Evolutionary conservation across 2,797 vertebrate species (phyloP).

Genomic region (Pogonophryne albipinna): DNA sequence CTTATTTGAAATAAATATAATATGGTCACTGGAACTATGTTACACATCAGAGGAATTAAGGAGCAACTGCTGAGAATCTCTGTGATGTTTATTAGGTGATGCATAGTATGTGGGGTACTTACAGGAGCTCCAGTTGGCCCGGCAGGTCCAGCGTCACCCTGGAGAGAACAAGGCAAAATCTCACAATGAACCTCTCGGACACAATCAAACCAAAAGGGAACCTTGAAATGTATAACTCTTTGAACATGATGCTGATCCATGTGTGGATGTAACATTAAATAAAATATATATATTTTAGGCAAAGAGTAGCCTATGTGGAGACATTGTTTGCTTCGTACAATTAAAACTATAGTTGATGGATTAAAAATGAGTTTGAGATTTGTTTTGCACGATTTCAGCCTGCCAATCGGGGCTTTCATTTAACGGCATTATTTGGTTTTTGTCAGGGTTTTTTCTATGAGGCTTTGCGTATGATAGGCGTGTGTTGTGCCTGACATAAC

Average conservation of each 20-base stretch:
- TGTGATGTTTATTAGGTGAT: constrained; percentile 7
- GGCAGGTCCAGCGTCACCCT: constrained; percentile 92
- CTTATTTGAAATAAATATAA: too few relatives aligned
- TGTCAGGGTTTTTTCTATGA: not conserved
- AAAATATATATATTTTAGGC: too few relatives aligned
- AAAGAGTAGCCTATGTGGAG: too few relatives aligned
- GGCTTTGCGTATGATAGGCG: not conserved
- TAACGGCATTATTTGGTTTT: not conserved
- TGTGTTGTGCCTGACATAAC: not conserved
- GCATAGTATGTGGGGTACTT: constrained; percentile 78
- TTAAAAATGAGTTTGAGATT: not conserved
- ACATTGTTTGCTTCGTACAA: too few relatives aligned
- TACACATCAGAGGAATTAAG: not conserved
- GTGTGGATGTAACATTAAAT: not conserved
- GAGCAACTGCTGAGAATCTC: not conserved
- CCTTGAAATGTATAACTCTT: too few relatives aligned
- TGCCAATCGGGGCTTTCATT: not conserved
- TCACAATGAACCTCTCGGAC: constrained; percentile 19
- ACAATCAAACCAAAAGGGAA: constrained; percentile 13
- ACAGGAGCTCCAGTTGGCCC: constrained; percentile 93
- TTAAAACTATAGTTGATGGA: not conserved
- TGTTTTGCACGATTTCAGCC: not conserved
- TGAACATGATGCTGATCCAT: not conserved
- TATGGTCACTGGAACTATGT: not conserved
- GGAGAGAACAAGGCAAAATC: constrained; percentile 28